These are phyloP conservation scores for Bungarus multicinctus DNA, from an alignment of 2,113 vertebrate genomes.

Conservation along the genomic window DNA sequence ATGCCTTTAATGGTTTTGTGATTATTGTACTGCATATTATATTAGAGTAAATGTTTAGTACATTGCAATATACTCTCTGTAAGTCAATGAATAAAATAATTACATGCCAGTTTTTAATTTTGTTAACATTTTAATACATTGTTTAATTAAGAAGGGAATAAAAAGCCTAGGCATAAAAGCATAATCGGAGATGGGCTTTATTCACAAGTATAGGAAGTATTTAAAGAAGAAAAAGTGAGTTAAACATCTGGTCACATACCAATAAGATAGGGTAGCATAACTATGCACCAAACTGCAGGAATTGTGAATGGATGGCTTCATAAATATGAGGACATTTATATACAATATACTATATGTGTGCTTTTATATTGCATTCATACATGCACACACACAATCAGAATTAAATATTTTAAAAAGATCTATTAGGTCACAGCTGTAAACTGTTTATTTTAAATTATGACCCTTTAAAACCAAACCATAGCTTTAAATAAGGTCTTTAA, in stretches of 20 bases:
- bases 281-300: neutral
- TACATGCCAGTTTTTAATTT: neutral
- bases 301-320: neutral
- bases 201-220: neutral
- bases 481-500: slow-evolving; percentile 45
- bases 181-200: slow-evolving; percentile 44
- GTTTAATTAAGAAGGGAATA: slow-evolving; percentile 43
- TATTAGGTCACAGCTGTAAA: neutral
- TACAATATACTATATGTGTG: neutral
- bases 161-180: slow-evolving; percentile 43
- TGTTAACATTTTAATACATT: slow-evolving; percentile 28
- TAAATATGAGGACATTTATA: slow-evolving; percentile 7
- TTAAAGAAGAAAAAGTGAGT: neutral
- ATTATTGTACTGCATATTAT: neutral
- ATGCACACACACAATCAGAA: neutral
- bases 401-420: slow-evolving; percentile 28
- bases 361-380: neutral
- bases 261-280: neutral
- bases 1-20: slow-evolving; percentile 14
- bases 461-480: slow-evolving; percentile 33
- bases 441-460: slow-evolving; percentile 27
- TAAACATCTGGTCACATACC: neutral
- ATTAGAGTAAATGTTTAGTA: neutral
- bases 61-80: neutral
- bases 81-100: slow-evolving; percentile 18